Percentiles rank a stretch among this genome's conserved stretches.
Evolutionary conservation across 1,140 invertebrate species (phyloP).

Genomic region (Bombus difficillimus): DNA sequence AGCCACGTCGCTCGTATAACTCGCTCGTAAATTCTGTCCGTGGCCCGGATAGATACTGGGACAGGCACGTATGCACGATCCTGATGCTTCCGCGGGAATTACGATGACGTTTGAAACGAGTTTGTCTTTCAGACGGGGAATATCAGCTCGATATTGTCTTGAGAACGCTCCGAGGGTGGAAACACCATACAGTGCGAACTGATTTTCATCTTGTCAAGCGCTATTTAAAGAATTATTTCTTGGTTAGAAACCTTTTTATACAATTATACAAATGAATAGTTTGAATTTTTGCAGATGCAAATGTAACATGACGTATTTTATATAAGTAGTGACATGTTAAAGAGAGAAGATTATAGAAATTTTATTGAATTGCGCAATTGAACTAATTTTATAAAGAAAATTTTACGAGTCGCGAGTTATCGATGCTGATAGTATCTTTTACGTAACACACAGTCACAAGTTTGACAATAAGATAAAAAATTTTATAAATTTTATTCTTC

Average conservation of each 20-base stretch:
- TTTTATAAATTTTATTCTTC: not conserved
- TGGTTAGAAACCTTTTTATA: not conserved
- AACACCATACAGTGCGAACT: not conserved
- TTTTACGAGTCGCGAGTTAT: not conserved
- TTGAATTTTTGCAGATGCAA: not conserved
- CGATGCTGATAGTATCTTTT: no score
- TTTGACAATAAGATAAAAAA: not conserved
- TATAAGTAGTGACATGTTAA: no score
- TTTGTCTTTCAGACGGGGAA: not conserved
- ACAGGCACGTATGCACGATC: not conserved
- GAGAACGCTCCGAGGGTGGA: no score
- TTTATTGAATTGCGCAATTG: no score
- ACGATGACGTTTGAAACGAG: conserved; percentile 12
- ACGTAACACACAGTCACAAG: not conserved
- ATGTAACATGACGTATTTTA: no score
- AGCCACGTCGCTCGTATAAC: conserved; percentile 33
- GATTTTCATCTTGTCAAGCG: not conserved
- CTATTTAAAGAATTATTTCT: not conserved
- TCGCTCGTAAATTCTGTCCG: conserved; percentile 11
- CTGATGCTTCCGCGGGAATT: not conserved
- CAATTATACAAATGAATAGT: not conserved
- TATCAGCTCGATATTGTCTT: not conserved
- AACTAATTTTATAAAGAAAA: not conserved
- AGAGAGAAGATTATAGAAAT: no score
- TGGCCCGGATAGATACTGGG: not conserved